Percentiles rank a stretch among this genome's conserved stretches.
Evolutionary conservation across 2,888 invertebrate species (phyloP).

Genomic region (Bombylius discolor): DNA sequence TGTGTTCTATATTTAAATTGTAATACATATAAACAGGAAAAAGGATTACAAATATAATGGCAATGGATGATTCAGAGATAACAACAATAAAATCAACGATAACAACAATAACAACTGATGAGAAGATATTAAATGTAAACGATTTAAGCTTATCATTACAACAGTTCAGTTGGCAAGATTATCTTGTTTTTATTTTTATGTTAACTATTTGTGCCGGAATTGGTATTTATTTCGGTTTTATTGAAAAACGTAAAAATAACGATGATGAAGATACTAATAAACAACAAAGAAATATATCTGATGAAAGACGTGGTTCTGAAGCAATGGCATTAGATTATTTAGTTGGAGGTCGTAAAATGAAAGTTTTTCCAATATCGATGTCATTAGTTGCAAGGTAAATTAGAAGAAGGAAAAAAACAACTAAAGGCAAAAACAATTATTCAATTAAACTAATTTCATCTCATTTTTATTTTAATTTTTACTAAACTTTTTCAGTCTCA

Average conservation of each 20-base stretch:
- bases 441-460: too few species aligned
- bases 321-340: conserved; percentile 52
- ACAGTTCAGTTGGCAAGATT: conserved; percentile 59
- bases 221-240: conserved; percentile 70
- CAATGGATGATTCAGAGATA: not conserved
- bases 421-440: too few species aligned
- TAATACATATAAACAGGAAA: not conserved
- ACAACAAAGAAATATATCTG: conserved; percentile 2
- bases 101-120: not conserved
- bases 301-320: conserved; percentile 27
- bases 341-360: conserved; percentile 70
- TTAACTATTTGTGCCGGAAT: conserved; percentile 62
- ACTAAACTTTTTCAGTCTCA: too few species aligned
- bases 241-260: conserved; percentile 40
- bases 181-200: conserved; percentile 65
- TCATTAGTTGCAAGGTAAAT: conserved; percentile 69
- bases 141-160: conserved; percentile 42
- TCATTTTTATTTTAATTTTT: too few species aligned
- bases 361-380: conserved; percentile 67
- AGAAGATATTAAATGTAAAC: conserved; percentile 21
- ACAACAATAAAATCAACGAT: too few species aligned
- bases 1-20: too few species aligned
- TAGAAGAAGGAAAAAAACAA: not conserved
- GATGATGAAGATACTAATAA: conserved; percentile 15
- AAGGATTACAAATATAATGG: not conserved